Evolutionary conservation across 2,888 invertebrate genomes (phyloP), one percentile per base, ranked within the genome.

Genomic region (Aradus depressus): DNA sequence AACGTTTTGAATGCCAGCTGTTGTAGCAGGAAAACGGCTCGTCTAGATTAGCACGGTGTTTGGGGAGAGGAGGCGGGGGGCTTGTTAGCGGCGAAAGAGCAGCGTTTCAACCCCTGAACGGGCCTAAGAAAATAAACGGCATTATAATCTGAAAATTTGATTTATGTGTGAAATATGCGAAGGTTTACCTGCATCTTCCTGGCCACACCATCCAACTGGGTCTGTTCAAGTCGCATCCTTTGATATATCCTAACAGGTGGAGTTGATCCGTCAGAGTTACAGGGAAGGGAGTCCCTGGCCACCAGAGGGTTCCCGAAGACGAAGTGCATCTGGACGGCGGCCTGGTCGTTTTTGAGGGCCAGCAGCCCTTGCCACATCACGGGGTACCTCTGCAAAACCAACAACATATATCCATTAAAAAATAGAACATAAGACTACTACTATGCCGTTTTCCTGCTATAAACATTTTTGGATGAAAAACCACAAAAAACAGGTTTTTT

Each of bases 271-370:
- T 90, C 89, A 48, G 80, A 78, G 66, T 84, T 81, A 56, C 82
- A 81, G 41, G 92, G 91, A 64, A 96, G 73, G 55, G 93, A 90
- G 63, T 83, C 84, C 58, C 82, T 79, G 8, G 95, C 93, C 56
- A 97, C 87, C 61, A 77, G 76, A 8, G 86, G 84, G 73, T 89
- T 93, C 51, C 97, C 97, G 63, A 89, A 88, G 57, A 97, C 91
- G 70, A 91, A 93, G 72, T 96, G 95, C 96, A 97, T 96, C 73
- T 97, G 96, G 39, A 97, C 96, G 23, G 90, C 89, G 4, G 95
- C 93, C 63, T 88, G 87, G 72, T 96, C 96, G 68, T 92, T 96
- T 73, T 97, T 97, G 60, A 97, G 74, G 0, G 91, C 95, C 59
- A 97, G 70, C 54, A 90, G 71, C 1, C 97, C 93, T 71, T 95